Percentiles rank a stretch among this genome's conserved stretches.
phyloP scores from a whole-genome alignment of 1,140 invertebrate species.

The Nomia melanderi region DNA sequence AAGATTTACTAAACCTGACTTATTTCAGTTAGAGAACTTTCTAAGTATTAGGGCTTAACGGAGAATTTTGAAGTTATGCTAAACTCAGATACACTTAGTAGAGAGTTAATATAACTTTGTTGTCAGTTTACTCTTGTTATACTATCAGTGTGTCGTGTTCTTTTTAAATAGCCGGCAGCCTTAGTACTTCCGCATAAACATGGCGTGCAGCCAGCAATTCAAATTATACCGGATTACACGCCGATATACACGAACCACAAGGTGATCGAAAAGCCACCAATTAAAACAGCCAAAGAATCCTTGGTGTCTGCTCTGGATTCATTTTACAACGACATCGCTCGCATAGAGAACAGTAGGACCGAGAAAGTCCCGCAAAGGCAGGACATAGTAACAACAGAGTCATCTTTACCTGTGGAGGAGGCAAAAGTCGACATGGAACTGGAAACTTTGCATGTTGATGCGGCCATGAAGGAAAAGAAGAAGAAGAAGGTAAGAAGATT shows the following conservation, averaged over 20 bases:
- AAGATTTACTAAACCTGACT: too few relatives aligned
- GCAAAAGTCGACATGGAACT: slow-evolving; percentile 35
- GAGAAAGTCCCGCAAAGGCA: slow-evolving; percentile 48
- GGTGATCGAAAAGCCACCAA: slow-evolving; percentile 76
- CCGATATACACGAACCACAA: slow-evolving; percentile 77
- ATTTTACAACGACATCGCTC: slow-evolving; percentile 84
- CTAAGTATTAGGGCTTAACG: too few relatives aligned
- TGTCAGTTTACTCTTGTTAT: too few relatives aligned
- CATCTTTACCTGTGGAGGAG: slow-evolving; percentile 25
- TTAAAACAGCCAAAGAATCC: slow-evolving; percentile 74
- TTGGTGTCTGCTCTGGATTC: slow-evolving; percentile 81
- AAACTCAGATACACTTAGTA: too few relatives aligned
- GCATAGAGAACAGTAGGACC: slow-evolving; percentile 77
- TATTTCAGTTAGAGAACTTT: too few relatives aligned
- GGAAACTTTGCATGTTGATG: slow-evolving; percentile 21
- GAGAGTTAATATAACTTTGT: too few relatives aligned
- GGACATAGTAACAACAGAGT: slow-evolving; percentile 12
- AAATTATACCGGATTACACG: slow-evolving; percentile 76
- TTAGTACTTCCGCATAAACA: slow-evolving; percentile 74
- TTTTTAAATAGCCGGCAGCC: slow-evolving; percentile 61
- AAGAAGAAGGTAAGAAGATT: slow-evolving; percentile 46
- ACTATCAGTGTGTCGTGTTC: too few relatives aligned
- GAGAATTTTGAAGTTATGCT: too few relatives aligned
- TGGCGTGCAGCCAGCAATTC: slow-evolving; percentile 72
- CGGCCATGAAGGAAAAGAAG: slow-evolving; percentile 39